Evolutionary conservation across 2,797 vertebrate species (phyloP), one percentile per base, ranked within the genome.

Genomic region (Myiothlypis coronata): DNA sequence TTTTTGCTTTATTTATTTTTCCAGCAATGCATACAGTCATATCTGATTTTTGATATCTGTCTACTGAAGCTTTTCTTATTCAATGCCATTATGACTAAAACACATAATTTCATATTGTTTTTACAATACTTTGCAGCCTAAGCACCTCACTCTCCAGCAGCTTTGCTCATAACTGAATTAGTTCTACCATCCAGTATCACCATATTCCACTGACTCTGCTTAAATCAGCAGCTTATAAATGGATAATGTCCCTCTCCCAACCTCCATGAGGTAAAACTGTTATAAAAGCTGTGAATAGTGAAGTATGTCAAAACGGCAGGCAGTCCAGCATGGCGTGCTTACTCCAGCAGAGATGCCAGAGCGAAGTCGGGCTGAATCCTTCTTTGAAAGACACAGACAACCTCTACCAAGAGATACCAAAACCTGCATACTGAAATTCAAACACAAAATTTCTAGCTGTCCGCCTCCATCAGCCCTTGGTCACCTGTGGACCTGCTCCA

Each of bases 171-270:
- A 72, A 39, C 74, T 68, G 49, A 27, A 68, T 44, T 50, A 34
- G 52, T 8, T 72, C 87, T 77, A 65, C 86, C 35, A 52, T 61
- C 49, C 64, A 46, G 17, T 63, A 75, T 86, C 59, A 71, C n/a
- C 37, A 32, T 60, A 37, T 78, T 91, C 39, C 32, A 83, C 47
- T 34, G 57, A 69, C 32, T 60, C 11, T 89, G 68, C 59, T 93
- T 86, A 94, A 93, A 95, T 75, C 47, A 93, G 76, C 34, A 85
- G 11, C 69, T 91, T 89, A 46, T 41, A 90, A 90, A 61, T 55
- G 67, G 67, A 35, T 90, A 72, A 60, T 27, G 19, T 34, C 30
- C 81, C 74, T 35, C 46, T 83, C 80, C 55, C 79, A 68, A 16
- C 6, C 21, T 65, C 44, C 35, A 50, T 69, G 64, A 84, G 37